Conservation (phyloP, 2,797 vertebrate species). For the Myotis myotis region DNA sequence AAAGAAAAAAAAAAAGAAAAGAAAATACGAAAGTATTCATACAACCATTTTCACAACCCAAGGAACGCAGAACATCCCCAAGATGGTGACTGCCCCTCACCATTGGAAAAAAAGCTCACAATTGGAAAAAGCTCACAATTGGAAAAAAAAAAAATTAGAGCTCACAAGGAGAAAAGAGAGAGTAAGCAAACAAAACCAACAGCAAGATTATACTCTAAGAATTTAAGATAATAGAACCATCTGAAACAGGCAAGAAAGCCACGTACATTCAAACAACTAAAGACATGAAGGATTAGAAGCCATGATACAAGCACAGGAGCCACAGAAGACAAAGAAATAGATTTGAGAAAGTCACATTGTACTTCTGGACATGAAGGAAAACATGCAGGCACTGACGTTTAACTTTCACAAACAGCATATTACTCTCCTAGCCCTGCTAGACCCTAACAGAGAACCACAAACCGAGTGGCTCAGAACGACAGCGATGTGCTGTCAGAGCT, state of each 20-base stretch:
- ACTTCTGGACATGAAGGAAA: not conserved
- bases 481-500: not conserved
- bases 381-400: not conserved
- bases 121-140: not conserved
- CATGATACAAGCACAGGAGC: not conserved
- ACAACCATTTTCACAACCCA: not conserved
- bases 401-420: not conserved
- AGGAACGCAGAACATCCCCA: not conserved
- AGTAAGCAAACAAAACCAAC: not conserved
- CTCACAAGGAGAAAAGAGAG: not conserved
- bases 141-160: not conserved
- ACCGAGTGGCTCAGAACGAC: not conserved
- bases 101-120: not conserved
- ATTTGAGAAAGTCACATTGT: not conserved
- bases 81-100: not conserved
- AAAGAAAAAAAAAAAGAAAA: too few species aligned
- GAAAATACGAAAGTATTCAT: not conserved
- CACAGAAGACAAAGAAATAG: not conserved
- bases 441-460: not conserved
- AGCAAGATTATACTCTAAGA: not conserved
- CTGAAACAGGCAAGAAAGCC: not conserved
- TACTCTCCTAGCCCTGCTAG: not conserved
- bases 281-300: not conserved
- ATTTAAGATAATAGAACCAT: not conserved
- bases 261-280: not conserved